Evolutionary conservation across 2,888 invertebrate genomes (phyloP).

Genomic region (Mythimna vitellina): DNA sequence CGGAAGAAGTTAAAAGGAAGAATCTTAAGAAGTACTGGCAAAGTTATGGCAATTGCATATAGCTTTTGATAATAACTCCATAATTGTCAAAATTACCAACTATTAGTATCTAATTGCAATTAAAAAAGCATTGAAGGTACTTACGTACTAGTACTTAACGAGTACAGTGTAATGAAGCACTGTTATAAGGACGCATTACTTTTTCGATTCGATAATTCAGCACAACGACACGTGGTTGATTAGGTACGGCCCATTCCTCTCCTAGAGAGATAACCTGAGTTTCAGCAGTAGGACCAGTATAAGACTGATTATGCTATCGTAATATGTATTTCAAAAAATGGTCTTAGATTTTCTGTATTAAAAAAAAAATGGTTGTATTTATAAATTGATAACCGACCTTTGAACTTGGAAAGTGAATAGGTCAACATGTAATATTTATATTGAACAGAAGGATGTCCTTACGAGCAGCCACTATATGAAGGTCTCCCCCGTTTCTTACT

Average conservation of each 20-base stretch:
- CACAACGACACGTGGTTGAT: too few relatives aligned
- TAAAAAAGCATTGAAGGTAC: not conserved
- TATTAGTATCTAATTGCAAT: not conserved
- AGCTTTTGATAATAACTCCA: not conserved
- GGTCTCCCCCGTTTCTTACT: conserved; percentile 28
- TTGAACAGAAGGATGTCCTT: conserved; percentile 42
- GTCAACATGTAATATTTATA: conserved; percentile 47
- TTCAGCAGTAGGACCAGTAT: too few relatives aligned
- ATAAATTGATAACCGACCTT: conserved; percentile 58
- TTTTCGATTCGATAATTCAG: not conserved
- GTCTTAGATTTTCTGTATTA: not conserved
- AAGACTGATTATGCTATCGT: too few relatives aligned
- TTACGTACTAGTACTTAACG: not conserved
- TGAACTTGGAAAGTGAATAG: conserved; percentile 69
- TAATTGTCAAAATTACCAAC: not conserved
- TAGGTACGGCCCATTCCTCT: too few relatives aligned
- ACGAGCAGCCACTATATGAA: conserved; percentile 14
- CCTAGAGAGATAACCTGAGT: too few relatives aligned
- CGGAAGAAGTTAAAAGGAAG: not conserved
- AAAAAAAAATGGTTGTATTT: not conserved
- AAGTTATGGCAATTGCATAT: not conserved
- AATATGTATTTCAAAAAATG: not conserved
- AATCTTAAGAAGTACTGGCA: not conserved
- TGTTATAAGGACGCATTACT: not conserved
- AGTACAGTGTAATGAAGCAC: not conserved